Base-by-base conservation (phyloP, 2,797 vertebrate species). In the Falco peregrinus region DNA sequence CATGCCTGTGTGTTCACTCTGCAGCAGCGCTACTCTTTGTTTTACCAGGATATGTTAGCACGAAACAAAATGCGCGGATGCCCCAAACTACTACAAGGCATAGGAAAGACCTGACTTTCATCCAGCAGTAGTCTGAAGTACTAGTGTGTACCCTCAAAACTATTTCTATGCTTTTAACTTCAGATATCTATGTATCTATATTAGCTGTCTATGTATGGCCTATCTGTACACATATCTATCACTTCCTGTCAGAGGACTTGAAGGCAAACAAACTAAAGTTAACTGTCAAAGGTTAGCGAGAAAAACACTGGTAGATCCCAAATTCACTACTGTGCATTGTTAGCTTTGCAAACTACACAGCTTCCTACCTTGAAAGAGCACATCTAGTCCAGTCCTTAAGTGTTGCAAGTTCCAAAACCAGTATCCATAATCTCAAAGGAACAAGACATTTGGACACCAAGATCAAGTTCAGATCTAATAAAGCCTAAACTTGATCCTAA, bases 101-200 rank as follows among this genome's bases (percentile, higher is more conserved):
- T 3, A 61, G 14, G 17, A 81, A 81, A 81, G 26, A 61, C 5
- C 48, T 47, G 13, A 39, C 13, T 67, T 35, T 67, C 35, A 48
- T 12, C 8, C 15, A 29, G 19, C 7, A 54, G 18, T 11, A 48
- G 3, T 29, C n/a, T 67, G 45, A 87, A 81, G 1, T 67, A 76
- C 7, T 59, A 43, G 47, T 0, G 0, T 9, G 4, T 13, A 20
- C 12, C 67, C 80, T 50, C 33, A 56, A 70, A 92, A 24, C 4
- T 48, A 21, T 22, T 61, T 25, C 4, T 43, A 82, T 10, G 41
- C 18, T 85, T 85, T 75, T 4, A 68, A 37, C 1, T 51, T n/a
- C 8, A 31, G 4, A 41, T 43, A 50, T 29, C 5, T 68, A n/a
- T n/a, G 5, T 57, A 41, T 43, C 29, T 47, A 17, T 12, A 37